Evolutionary conservation across 2,888 invertebrate species (phyloP), one percentile per base, ranked within the genome.

Genomic region (Adelognathus sp.): DNA sequence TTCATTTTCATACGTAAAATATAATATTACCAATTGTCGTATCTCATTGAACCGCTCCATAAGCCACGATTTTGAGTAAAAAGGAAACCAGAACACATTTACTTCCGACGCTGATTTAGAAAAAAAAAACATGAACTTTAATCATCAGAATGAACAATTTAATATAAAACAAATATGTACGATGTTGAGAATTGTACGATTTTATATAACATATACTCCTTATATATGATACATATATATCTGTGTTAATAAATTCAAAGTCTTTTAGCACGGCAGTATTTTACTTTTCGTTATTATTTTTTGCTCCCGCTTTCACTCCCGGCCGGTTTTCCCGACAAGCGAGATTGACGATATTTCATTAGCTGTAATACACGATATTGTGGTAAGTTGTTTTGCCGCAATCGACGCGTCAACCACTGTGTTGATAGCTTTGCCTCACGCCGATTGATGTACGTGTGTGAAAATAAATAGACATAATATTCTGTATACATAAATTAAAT

Each of bases 231-330:
- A 72, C 71, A 76, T 76, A 56, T 60, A 81, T 84, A 81, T 81
- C 79, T 87, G 82, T 88, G 84, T 88, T 85, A 89, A 89, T 89
- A 89, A 89, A 89, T 87, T 83, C 86, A 84, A 83, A 89, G 83
- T 86, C 85, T 88, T 86, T 88, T 88, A 85, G 85, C 81, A 83
- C 84, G 76, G 24, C 46, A 21, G 83, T 86, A 83, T 82, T 84
- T 83, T 82, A 83, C 82, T 82, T 85, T 71, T 83, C 81, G 81
- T 85, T 87, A 87, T 86, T 84, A 86, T 84, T 86, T n/a, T 86
- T 88, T 83, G 82, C 67, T 82, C 85, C 88, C 54, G 79, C 73
- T 84, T 81, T 66, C 64, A 21, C 71, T 78, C 76, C 72, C 50
- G 54, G 58, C 44, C 60, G 70, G 54, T 81, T 73, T 71, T 73